phyloP scores from a whole-genome alignment of 30 jellyfish, hydroid and myxozoan species.

The Phacellophora camtschatica region DNA sequence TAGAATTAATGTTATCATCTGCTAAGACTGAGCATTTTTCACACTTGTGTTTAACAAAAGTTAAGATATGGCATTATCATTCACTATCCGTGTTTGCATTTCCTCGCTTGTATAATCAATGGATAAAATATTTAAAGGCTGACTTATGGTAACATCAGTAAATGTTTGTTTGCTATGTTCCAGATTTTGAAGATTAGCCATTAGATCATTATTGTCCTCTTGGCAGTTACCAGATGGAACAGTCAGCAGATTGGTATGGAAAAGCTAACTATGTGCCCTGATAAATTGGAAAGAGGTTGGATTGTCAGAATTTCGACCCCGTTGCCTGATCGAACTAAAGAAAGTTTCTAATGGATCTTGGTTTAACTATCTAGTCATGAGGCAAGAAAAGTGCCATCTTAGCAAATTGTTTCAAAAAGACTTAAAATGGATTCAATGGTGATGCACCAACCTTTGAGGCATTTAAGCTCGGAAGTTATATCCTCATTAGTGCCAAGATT shows the following conservation, averaged over 20 bases:
- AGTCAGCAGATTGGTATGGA: not conserved
- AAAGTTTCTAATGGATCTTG: constrained; percentile 47
- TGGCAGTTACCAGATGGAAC: constrained; percentile 1
- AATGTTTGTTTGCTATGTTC: not conserved
- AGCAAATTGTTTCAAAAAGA: constrained; percentile 11
- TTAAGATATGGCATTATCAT: too few relatives aligned
- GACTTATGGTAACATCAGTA: too few relatives aligned
- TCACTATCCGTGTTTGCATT: too few relatives aligned
- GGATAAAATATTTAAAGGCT: not conserved
- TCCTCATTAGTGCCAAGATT: not conserved
- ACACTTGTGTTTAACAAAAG: not conserved
- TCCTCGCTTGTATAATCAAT: not conserved
- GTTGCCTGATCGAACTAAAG: constrained; percentile 30
- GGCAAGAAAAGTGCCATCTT: not conserved
- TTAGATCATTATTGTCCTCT: not conserved
- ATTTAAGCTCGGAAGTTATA: not conserved
- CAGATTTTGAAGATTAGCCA: not conserved
- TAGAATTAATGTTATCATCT: not conserved
- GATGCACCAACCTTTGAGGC: constrained; percentile 44
- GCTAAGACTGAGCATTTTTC: not conserved
- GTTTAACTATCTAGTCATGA: constrained; percentile 29
- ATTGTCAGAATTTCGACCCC: constrained; percentile 38
- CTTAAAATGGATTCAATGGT: not conserved
- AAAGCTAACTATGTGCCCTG: constrained; percentile 34
- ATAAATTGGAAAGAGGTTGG: constrained; percentile 24